phyloP scores from a whole-genome alignment of 2,797 vertebrate species.

The Anisognathus igniventris region DNA sequence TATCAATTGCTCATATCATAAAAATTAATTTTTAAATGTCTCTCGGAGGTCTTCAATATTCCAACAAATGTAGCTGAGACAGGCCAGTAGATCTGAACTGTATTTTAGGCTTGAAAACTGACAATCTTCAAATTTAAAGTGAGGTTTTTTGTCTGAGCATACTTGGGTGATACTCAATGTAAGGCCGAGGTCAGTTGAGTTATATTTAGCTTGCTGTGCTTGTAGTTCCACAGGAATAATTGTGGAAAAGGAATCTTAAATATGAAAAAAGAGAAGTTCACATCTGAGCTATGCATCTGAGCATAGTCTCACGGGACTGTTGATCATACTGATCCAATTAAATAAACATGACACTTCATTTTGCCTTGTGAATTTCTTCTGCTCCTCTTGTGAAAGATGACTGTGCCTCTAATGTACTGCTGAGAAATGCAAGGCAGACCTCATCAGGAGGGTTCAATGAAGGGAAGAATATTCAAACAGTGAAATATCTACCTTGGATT shows the following conservation, averaged over 20 bases:
- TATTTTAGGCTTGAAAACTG: background rate
- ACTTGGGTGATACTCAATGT: background rate
- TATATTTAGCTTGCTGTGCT: background rate
- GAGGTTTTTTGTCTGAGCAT: background rate
- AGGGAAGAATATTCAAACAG: constrained; percentile 3
- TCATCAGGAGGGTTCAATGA: background rate
- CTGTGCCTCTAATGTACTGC: background rate
- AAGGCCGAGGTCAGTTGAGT: background rate
- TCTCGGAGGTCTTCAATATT: background rate
- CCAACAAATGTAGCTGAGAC: background rate
- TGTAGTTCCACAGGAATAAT: background rate
- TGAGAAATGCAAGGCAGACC: background rate
- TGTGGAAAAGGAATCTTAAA: background rate
- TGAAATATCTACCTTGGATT: constrained; percentile 31
- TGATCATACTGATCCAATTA: background rate
- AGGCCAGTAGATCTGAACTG: background rate
- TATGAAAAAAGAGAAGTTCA: background rate
- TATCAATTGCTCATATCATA: background rate
- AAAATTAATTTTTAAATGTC: background rate
- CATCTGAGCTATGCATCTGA: background rate
- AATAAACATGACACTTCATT: background rate
- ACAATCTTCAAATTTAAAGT: background rate
- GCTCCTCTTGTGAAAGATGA: background rate
- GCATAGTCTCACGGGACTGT: background rate
- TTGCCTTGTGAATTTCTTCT: background rate